Conservation (phyloP, 2,888 invertebrate genomes). For the Tholera decimalis region DNA sequence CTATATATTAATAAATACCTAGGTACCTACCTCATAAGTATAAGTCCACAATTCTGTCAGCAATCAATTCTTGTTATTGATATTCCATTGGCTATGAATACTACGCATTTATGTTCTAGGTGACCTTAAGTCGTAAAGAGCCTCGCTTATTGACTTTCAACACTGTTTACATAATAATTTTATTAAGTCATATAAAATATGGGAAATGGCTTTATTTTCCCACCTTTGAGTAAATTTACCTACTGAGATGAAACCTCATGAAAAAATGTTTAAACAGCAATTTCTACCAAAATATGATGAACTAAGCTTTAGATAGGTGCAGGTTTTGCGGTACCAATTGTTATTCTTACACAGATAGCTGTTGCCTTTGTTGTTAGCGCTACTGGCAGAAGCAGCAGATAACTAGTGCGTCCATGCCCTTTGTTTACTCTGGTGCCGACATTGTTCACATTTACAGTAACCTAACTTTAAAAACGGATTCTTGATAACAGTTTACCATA, state of each 20-base stretch:
- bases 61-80: constrained; percentile 15
- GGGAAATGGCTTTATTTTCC: background rate
- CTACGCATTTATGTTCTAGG: constrained; percentile 1
- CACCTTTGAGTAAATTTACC: background rate
- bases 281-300: background rate
- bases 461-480: constrained; percentile 39
- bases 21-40: constrained; percentile 1
- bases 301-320: background rate
- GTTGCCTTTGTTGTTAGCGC: constrained; percentile 35
- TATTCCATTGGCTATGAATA: constrained; percentile 14
- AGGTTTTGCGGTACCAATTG: constrained; percentile 13
- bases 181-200: background rate
- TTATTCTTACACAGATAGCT: constrained; percentile 22
- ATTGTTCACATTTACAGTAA: constrained; percentile 49
- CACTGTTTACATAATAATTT: background rate
- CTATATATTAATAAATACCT: background rate
- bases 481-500: constrained; percentile 46
- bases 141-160: background rate
- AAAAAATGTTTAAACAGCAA: background rate
- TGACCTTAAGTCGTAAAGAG: background rate
- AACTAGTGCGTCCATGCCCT: constrained; percentile 14
- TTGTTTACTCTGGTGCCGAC: constrained; percentile 47
- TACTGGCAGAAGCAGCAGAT: constrained; percentile 34
- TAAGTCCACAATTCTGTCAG: constrained; percentile 12
- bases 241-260: background rate